Evolutionary conservation across 2,888 invertebrate genomes (phyloP), one percentile per base, ranked within the genome.

Genomic region (Andrena bucephala): DNA sequence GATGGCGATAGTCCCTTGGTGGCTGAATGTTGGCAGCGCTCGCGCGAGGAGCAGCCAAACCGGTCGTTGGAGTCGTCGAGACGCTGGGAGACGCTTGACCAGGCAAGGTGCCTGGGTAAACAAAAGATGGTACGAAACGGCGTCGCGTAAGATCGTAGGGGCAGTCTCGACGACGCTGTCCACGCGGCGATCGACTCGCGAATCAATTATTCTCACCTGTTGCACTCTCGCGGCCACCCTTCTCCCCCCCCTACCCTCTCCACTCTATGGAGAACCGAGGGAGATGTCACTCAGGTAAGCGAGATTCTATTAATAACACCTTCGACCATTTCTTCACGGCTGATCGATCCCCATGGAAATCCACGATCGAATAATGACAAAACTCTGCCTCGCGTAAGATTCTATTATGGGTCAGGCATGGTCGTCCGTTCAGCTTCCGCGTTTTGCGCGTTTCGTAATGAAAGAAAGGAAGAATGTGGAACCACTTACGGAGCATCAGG

Each of bases 1-100:
- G 16, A 16, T n/a, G 20, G 7, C 3, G 59, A 69, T 84, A 84
- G 84, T 78, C 69, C 31, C 65, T 80, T 84, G 67, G 33, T 10
- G 59, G 13, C 7, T 50, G 50, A 73, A 83, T 69, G 84, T 84
- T 84, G 84, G 84, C 76, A 84, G 62, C 76, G 73, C 65, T 73
- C 57, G 29, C 13, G 10, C 63, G 48, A 63, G 72, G 27, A 63
- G 67, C 69, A 69, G 75, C 50, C 73, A 71, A 79, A 79, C 83
- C 83, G 83, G 84, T 83, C 84, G 79, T 42, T 33, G 57, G 20
- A 74, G 67, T 62, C 68, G 68, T 54, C 50, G 78, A 27, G 63
- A 70, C 68, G 73, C 59, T 75, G 27, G n/a, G 72, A 50, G 65
- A 71, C 57, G 82, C 77, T 71, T 60, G n/a, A 54, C n/a, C 42